Evolutionary conservation across 2,113 vertebrate species (phyloP).

Genomic region (Anoplopoma fimbria): DNA sequence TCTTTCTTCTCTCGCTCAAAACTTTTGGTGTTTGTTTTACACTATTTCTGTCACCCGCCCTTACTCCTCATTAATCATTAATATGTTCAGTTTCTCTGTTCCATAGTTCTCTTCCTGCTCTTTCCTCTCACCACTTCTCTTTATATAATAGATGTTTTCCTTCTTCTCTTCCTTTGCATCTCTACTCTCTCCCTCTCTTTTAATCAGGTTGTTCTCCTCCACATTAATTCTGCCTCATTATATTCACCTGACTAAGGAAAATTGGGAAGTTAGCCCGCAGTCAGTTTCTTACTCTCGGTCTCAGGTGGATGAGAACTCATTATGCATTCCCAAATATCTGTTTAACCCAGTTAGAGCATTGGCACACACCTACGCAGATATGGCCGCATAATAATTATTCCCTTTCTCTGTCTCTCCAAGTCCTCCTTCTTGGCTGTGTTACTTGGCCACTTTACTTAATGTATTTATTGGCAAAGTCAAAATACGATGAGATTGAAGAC

Average conservation of each 20-base stretch:
- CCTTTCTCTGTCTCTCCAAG: background rate
- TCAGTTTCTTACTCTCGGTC: conserved; percentile 42
- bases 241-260: conserved; percentile 59
- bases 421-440: background rate
- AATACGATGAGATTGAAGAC: background rate
- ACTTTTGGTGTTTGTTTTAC: conserved; percentile 56
- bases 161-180: conserved; percentile 5
- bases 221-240: conserved; percentile 68
- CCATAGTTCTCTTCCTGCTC: conserved; percentile 10
- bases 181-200: conserved; percentile 29
- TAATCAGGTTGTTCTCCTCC: conserved; percentile 39
- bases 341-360: conserved; percentile 70
- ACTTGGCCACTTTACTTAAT: background rate
- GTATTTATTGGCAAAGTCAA: conserved; percentile 1
- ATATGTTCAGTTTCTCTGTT: conserved; percentile 51
- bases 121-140: conserved; percentile 10
- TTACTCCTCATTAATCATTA: conserved; percentile 62
- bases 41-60: conserved; percentile 52
- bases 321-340: conserved; percentile 64
- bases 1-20: conserved; percentile 51
- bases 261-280: conserved; percentile 50
- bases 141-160: background rate
- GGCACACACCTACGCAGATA: conserved; percentile 16
- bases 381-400: conserved; percentile 25
- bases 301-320: conserved; percentile 54